Evolutionary conservation across 2,888 invertebrate species (phyloP).

Genomic region (Chaetogeoica ovagalla): DNA sequence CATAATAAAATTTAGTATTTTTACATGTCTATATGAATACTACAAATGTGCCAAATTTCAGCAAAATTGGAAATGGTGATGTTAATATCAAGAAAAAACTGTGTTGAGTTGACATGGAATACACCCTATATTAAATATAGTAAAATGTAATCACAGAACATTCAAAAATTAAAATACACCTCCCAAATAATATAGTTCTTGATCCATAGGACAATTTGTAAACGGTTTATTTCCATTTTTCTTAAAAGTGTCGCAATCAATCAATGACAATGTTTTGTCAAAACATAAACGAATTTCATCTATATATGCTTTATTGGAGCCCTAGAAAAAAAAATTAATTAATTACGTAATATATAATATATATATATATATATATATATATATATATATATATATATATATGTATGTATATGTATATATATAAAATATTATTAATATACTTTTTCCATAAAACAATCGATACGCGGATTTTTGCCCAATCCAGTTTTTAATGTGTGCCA

Average conservation of each 20-base stretch:
- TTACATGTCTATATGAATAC: too few relatives aligned
- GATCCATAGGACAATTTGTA: slow-evolving; percentile 55
- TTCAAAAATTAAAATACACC: slow-evolving; percentile 12
- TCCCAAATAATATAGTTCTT: slow-evolving; percentile 44
- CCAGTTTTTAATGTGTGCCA: slow-evolving; percentile 45
- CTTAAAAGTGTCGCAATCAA: slow-evolving; percentile 66
- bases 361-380: too few relatives aligned
- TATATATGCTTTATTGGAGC: slow-evolving; percentile 13
- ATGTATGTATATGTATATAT: neutral
- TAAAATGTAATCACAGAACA: neutral
- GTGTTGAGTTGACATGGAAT: too few relatives aligned
- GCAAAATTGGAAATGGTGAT: too few relatives aligned
- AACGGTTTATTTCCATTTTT: slow-evolving; percentile 30
- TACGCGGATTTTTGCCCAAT: slow-evolving; percentile 66
- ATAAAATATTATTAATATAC: slow-evolving; percentile 57
- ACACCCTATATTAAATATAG: neutral
- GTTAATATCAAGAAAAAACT: too few relatives aligned
- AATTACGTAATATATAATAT: neutral
- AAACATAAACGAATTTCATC: slow-evolving; percentile 77
- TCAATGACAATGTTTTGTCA: slow-evolving; percentile 67
- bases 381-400: too few relatives aligned
- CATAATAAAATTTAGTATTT: too few relatives aligned
- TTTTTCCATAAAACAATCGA: slow-evolving; percentile 68
- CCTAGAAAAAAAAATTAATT: slow-evolving; percentile 24
- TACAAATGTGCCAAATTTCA: too few relatives aligned